Evolutionary conservation across 2,113 vertebrate species (phyloP), one percentile per base, ranked within the genome.

Genomic region (Gnathonemus longibarbis): DNA sequence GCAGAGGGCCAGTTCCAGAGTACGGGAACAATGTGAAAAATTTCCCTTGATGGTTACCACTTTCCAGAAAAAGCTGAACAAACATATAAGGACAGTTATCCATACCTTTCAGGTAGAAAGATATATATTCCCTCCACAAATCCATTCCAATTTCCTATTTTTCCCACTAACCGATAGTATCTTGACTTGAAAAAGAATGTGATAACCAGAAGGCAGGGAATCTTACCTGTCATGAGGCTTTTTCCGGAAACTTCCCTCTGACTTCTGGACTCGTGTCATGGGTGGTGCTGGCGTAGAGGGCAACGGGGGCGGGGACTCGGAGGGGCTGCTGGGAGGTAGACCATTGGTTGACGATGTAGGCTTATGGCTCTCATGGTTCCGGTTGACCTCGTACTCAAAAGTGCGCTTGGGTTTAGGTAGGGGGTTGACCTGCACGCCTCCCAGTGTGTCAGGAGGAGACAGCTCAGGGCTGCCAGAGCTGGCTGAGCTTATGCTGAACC

Each of bases 401-500:
- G 98, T 99, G 95, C 98, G 97, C 95, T 98, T 99, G 89, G 98
- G 98, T 93, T 99, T 99, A 66, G 98, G 98, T 91, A 99, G 96
- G 48, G 98, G 98, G 92, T 99, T 99, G 90, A 99, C 97, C 0
- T 95, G 94, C 0, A 96, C 94, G 90, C 96, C 94, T 0, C 90
- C 93, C 0, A 96, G 88, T 83, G 94, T 95, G 90, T 96, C 96
- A 0, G 94, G 93, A 46, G 94, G 91, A 0, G 94, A 93, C 88
- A 92, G 94, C 87, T 96, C 96, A 83, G 97, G 96, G 86, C 95
- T 94, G 31, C 92, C 93, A 6, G 94, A 97, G 91, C 93, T 92
- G 52, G 84, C 77, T 5, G 95, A 96, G 91, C 94, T 95, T 46
- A 93, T 92, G 66, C 96, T 94, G 66, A 95, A 92, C 46, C 96